Conservation (phyloP, 1,140 invertebrate species). For the Helicoverpa armigera region DNA sequence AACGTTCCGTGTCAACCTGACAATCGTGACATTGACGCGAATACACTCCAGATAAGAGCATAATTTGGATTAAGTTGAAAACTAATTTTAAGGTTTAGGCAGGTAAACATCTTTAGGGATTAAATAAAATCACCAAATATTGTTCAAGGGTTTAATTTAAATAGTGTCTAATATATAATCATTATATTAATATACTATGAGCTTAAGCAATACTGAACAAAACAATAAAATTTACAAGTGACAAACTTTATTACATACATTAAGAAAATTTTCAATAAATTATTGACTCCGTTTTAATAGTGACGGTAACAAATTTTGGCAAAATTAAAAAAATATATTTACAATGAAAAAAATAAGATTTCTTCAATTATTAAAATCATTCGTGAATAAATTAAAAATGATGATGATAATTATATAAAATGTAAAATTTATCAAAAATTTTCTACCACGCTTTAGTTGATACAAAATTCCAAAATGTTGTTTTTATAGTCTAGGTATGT, state of each 20-base stretch:
- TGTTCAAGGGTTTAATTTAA: conserved; percentile 73
- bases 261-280: conserved; percentile 75
- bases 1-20: too few species aligned
- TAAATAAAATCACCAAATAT: conserved; percentile 55
- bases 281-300: conserved; percentile 60
- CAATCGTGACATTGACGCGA: too few species aligned
- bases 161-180: conserved; percentile 74
- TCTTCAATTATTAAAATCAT: conserved; percentile 52
- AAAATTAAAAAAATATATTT: conserved; percentile 69
- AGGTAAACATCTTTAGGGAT: too few species aligned
- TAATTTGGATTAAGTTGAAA: too few species aligned
- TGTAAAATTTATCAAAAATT: conserved; percentile 65
- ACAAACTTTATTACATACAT: conserved; percentile 66
- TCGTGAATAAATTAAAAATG: conserved; percentile 54
- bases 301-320: conserved; percentile 76
- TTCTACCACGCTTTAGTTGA: conserved; percentile 48
- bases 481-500: conserved; percentile 47
- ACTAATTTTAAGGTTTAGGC: too few species aligned
- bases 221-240: conserved; percentile 84
- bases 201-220: conserved; percentile 83
- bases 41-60: too few species aligned
- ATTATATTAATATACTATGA: conserved; percentile 78
- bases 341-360: conserved; percentile 61
- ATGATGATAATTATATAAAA: conserved; percentile 50
- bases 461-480: conserved; percentile 61